Conservation (phyloP, 2,113 vertebrate genomes). For the Pygoscelis antarcticus region DNA sequence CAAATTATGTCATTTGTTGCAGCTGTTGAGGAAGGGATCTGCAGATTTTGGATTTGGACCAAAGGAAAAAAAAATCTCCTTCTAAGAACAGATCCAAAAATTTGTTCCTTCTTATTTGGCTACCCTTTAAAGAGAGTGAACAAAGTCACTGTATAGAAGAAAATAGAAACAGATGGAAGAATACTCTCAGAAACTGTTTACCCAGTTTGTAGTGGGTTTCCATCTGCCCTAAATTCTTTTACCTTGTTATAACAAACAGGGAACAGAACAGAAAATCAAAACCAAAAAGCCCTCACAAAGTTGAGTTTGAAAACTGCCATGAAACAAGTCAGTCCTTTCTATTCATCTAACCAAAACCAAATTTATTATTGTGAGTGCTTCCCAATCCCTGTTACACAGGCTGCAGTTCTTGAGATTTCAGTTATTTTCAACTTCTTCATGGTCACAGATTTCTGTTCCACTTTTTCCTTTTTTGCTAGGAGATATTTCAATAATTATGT, state of each 20-base stretch:
- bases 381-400: background rate
- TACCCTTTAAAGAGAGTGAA: background rate
- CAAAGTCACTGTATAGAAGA: background rate
- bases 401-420: background rate
- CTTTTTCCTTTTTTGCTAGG: background rate
- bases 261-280: background rate
- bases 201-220: background rate
- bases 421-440: background rate
- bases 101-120: background rate
- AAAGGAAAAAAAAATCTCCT: background rate
- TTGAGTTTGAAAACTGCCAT: background rate
- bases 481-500: background rate
- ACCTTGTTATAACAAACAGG: background rate
- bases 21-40: background rate
- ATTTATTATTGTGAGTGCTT: background rate
- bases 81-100: background rate
- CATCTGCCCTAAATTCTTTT: slow-evolving; percentile 14
- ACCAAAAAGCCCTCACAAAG: background rate
- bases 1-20: background rate
- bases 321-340: background rate
- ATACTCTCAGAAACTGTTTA: background rate
- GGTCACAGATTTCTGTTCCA: background rate
- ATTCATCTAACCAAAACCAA: background rate
- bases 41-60: background rate
- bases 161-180: slow-evolving; percentile 37